Base-by-base conservation (phyloP, 2,113 vertebrate species). In the Alosa alosa region DNA sequence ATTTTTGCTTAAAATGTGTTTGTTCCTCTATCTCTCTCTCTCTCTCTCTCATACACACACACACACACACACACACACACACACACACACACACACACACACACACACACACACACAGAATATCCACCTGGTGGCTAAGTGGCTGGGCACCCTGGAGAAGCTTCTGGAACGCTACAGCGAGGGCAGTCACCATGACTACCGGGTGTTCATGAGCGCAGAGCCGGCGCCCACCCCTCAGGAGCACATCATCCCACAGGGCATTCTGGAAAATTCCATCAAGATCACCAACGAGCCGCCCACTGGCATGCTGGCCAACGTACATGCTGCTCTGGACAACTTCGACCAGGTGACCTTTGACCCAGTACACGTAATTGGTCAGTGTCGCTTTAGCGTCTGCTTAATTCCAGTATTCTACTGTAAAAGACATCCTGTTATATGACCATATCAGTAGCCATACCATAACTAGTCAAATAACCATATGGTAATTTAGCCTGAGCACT, bases 261-360 rank as follows among this genome's bases (percentile, higher is more conserved):
- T 96, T 91, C 93, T 95, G 88, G 95, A 97, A 93, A 96, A 94
- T 82, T 93, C 94, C 44, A 95, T 96, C 87, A 96, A 96, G 94
- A 96, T 95, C 92, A 96, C 94, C 82, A 96, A 95, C 44, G 95
- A 96, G 86, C 94, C 94, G 81, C 95, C 93, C 25, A 95, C 95
- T 3, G 95, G 96, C 87, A 96, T 92, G 93, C 93, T 96, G 52
- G 95, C 95, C 44, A 95, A 96, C 90, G 88, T 95, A 11, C 93
- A 92, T 0, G 91, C 94, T 81, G 95, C 95, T 25, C 85, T 96
- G 84, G 94, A 94, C 91, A 96, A 95, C 92, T 96, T 95, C 90
- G 94, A 96, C 83, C 94, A 96, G 94, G 95, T 95, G 85, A 88
- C 41, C 41, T 44, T 44, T 44, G 85, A 22, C 18, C 39, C 18